Base-by-base conservation (phyloP, 2,888 invertebrate genomes). In the Malachius bipustulatus region DNA sequence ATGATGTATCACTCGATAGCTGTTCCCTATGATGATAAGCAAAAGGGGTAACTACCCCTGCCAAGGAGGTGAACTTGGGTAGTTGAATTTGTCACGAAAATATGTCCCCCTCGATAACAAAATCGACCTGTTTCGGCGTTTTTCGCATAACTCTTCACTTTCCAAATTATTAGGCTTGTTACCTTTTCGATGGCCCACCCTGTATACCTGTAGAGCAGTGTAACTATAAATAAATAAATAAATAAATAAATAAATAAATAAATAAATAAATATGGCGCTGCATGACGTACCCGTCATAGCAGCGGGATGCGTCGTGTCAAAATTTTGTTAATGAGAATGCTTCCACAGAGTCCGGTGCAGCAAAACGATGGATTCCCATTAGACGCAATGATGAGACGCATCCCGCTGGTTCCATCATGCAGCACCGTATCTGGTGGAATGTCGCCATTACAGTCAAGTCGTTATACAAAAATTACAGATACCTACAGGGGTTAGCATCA, bases 101-200 rank as follows among this genome's bases (percentile, higher is more conserved):
- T n/a, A 19, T 19, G 24, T 19, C 24, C 24, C 24, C 24, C 24
- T 19, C 24, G n/a, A 19, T 19, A 19, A 8, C n/a, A 19, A 19
- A 19, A 19, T 19, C n/a, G 24, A 19, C 24, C 24, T 19, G 24
- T 19, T 19, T 19, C 24, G n/a, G 24, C 24, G 24, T 19, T 19
- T 19, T n/a, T 19, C n/a, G n/a, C 6, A 19, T 8, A 19, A 19
- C 6, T 8, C 6, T 19, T 19, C 24, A 8, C 24, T 19, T 6
- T 6, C 6, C 24, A n/a, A 6, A 19, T n/a, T n/a, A 19, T 8
- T 19, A 6, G 24, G 24, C n/a, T n/a, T 19, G 24, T 19, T 19
- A 8, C 24, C 6, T 19, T 19, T 19, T 19, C 24, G n/a, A 19
- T 19, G 24, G 6, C 6, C 24, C 24, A 19, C 24, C 24, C 24